phyloP scores from a whole-genome alignment of 1,140 invertebrate species.

The Drosophila micromelanica region DNA sequence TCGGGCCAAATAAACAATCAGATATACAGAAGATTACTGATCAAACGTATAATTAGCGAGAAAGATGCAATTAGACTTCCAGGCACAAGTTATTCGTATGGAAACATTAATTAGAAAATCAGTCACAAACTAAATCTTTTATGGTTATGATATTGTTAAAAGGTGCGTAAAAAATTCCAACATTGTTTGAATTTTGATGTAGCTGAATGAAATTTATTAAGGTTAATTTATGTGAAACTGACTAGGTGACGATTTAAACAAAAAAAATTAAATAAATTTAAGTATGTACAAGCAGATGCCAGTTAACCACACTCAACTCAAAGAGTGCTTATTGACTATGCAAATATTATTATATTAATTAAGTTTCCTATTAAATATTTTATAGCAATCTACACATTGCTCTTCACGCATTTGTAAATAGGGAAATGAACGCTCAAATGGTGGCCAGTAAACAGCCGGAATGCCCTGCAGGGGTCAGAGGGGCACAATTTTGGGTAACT shows the following conservation, averaged over 20 bases:
- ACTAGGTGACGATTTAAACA: no score
- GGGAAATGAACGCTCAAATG: slow-evolving; percentile 41
- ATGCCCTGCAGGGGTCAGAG: slow-evolving; percentile 17
- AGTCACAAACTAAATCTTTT: slow-evolving; percentile 1
- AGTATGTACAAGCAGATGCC: neutral
- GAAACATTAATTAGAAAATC: slow-evolving; percentile 7
- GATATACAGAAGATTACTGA: slow-evolving; percentile 33
- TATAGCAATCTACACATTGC: slow-evolving; percentile 54
- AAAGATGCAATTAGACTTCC: slow-evolving; percentile 41
- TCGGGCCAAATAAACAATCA: slow-evolving; percentile 30
- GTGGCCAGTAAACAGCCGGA: slow-evolving; percentile 11
- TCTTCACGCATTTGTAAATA: slow-evolving; percentile 69
- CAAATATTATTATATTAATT: neutral
- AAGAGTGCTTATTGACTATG: neutral
- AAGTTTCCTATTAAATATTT: slow-evolving; percentile 59
- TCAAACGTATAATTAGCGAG: slow-evolving; percentile 50
- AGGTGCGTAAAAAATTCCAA: no score
- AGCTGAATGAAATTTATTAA: no score
- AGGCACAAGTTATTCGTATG: slow-evolving; percentile 10
- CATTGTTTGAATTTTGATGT: no score
- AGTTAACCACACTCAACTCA: slow-evolving; percentile 5
- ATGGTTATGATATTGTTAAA: neutral
- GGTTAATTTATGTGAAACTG: no score
- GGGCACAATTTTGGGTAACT: slow-evolving; percentile 45
- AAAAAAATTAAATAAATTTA: no score